Evolutionary conservation across 2,113 vertebrate genomes (phyloP), one percentile per base, ranked within the genome.

Genomic region (Ammodytes dubius): DNA sequence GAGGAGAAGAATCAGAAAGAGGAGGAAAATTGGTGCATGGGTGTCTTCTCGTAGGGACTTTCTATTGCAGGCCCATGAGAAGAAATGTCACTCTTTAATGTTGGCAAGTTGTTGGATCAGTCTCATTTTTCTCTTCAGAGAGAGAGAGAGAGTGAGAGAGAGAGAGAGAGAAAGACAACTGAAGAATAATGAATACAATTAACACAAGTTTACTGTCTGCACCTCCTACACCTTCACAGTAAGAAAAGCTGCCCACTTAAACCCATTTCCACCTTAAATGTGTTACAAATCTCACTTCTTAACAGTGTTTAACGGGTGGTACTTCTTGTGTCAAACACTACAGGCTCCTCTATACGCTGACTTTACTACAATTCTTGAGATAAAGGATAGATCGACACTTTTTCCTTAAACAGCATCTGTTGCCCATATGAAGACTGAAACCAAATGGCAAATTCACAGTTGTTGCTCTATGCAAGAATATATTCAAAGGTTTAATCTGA

Each of bases 11-110:
- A 83, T 85, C 85, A 87, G 92, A 94, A 95, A 92, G 91, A 94
- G 50, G 64, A 27, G 60, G 82, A 80, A 88, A 87, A 77, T 91
- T 95, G 93, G 91, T 15, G 83, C 92, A 90, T 87, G 81, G 27
- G 89, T 86, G 87, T 93, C 88, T 95, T 93, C 88, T 91, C 92
- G 90, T 92, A 91, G 95, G 95, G 93, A 95, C 84, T 96, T 95
- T 95, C 90, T 95, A 94, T 93, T 96, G 94, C 90, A 93, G 90
- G 88, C 85, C 86, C 53, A 40, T 95, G 95, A 96, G 96, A 95
- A 95, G 95, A 93, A 87, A 94, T 87, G 88, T 95, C 89, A 93
- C 93, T 87, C 89, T 86, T 91, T 92, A 84, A 87, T 86, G 74
- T 68, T 81, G 71, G 56, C 37, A 70, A 80, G 58, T 77, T 87